A percentile compares a stretch with the other conserved stretches of the same genome.
Conservation (phyloP, 1,140 invertebrate species). For the Zaprionus nigranus region DNA sequence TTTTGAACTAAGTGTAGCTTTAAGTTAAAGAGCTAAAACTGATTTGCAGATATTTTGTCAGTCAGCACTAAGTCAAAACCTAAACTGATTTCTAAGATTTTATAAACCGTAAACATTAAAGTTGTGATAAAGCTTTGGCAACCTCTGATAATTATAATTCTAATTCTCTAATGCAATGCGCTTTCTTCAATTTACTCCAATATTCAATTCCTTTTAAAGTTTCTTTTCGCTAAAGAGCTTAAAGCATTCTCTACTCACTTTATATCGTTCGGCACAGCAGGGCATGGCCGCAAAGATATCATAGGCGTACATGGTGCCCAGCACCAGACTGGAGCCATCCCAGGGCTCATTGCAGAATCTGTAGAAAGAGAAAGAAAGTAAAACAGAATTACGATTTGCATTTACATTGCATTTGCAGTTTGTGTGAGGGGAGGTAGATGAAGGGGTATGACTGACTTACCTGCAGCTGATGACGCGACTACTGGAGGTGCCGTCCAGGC, state of each 20-base stretch:
- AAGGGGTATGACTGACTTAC: conserved; percentile 49
- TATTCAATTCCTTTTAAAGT: not conserved
- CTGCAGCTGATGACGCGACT: conserved; percentile 90
- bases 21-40: no score
- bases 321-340: conserved; percentile 96
- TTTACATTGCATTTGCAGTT: conserved; percentile 7
- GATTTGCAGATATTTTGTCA: no score
- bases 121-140: no score
- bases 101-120: no score
- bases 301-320: conserved; percentile 99
- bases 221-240: not conserved
- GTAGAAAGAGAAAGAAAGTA: conserved; percentile 13
- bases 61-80: not conserved
- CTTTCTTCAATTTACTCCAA: not conserved
- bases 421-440: not conserved
- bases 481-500: conserved; percentile 92
- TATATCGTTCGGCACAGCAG: conserved; percentile 96
- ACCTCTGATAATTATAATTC: no score
- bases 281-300: conserved; percentile 98
- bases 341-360: conserved; percentile 93
- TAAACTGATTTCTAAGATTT: not conserved
- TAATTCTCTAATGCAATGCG: not conserved
- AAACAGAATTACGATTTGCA: conserved; percentile 23
- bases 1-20: no score
- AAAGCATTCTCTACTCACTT: conserved; percentile 86